phyloP scores from a whole-genome alignment of 2,888 invertebrate genomes.

The Caenorhabditis sinica region DNA sequence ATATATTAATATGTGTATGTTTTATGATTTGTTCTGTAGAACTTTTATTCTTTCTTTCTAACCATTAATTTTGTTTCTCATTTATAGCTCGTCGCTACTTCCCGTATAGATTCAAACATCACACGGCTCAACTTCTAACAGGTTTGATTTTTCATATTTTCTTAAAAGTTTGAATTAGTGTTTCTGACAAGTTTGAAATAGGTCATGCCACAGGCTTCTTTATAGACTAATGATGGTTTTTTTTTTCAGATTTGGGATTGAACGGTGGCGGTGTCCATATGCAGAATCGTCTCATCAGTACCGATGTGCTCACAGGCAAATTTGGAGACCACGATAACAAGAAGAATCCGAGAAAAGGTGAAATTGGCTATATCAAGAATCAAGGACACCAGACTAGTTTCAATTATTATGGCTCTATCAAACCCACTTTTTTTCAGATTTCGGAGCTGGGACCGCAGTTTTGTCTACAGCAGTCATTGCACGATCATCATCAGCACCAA shows the following conservation, averaged over 20 bases:
- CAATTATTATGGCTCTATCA: neutral
- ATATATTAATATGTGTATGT: neutral
- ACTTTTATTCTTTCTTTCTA: neutral
- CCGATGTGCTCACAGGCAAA: slow-evolving; percentile 93
- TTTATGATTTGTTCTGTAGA: neutral
- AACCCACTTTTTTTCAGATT: slow-evolving; percentile 44
- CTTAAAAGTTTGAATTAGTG: slow-evolving; percentile 11
- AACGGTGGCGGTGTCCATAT: slow-evolving; percentile 70
- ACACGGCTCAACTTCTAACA: slow-evolving; percentile 82
- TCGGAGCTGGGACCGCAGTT: slow-evolving; percentile 78
- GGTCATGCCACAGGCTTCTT: too few relatives aligned
- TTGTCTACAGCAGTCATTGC: slow-evolving; percentile 84
- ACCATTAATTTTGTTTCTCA: neutral
- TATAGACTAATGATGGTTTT: neutral
- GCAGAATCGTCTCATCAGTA: slow-evolving; percentile 92
- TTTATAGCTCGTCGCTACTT: slow-evolving; percentile 81
- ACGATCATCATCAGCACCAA: slow-evolving; percentile 84
- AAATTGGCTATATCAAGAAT: too few relatives aligned
- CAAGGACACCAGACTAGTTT: too few relatives aligned
- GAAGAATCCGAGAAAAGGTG: slow-evolving; percentile 74
- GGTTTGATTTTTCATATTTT: slow-evolving; percentile 68
- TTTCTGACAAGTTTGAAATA: neutral
- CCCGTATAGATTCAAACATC: slow-evolving; percentile 83
- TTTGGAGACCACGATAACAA: slow-evolving; percentile 70
- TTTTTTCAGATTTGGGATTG: slow-evolving; percentile 51